Base-by-base conservation (phyloP, 2,888 invertebrate species). In the Argyra leucocephala region DNA sequence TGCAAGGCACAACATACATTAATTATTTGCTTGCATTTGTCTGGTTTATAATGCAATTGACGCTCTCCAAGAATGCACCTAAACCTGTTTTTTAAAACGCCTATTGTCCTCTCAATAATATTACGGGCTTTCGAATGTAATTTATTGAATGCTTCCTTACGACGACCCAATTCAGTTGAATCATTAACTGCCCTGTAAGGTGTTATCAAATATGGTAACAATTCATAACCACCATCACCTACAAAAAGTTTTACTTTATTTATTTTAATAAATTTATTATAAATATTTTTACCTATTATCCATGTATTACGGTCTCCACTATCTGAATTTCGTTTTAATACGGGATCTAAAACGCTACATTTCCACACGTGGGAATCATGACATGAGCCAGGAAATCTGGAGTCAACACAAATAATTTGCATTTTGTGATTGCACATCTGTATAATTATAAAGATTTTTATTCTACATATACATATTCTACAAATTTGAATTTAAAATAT, bases 201-300 rank as follows among this genome's bases (percentile, higher is more conserved):
- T 12, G 67, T 66, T n/a, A 68, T 65, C 3, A 66, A 59, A 36
- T 62, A 68, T 12, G 66, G 68, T 23, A 66, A 60, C 21, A 68
- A 64, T 21, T 65, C 62, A 61, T 66, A 68, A 9, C 62, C 63
- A 18, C 31, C 26, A 64, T 65, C 58, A 61, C 65, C 64, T 64
- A 37, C 15, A 63, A 65, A 36, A 4, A 57, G 15, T n/a, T 57
- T 57, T 57, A 57, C 4, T 4, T 7, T 4, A 7, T n/a, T 57
- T 15, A n/a, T n/a, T 7, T 57, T 7, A 5, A n/a, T 7, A 57
- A 4, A 57, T n/a, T 57, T n/a, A 57, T 7, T 57, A 6, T 26
- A 26, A 9, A 26, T 6, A 26, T 6, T 6, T 6, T 26, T 26
- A 26, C 26, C 26, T 4, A 26, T 4, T 26, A 26, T 6, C 26